Conservation (phyloP, 2,113 vertebrate species). For the Bagarius yarrelli region DNA sequence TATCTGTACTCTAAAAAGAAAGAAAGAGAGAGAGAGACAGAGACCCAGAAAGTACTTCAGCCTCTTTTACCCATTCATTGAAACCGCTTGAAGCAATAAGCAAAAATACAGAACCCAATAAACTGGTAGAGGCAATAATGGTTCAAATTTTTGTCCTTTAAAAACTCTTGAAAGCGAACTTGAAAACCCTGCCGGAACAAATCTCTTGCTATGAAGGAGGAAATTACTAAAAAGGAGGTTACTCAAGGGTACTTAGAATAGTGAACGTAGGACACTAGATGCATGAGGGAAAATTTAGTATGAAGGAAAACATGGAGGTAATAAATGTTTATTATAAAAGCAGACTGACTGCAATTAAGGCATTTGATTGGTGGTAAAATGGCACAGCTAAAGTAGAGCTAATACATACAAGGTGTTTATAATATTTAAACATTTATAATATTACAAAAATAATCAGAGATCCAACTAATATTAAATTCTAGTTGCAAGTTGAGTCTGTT, state of each 20-base stretch:
- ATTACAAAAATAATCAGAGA: no score
- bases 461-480: no score
- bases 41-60: not conserved
- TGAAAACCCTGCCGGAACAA: not conserved
- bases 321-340: no score
- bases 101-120: not conserved
- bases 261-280: not conserved
- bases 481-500: no score
- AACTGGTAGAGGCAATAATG: not conserved
- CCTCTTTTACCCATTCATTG: no score
- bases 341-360: no score
- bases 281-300: no score
- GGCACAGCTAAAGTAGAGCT: no score
- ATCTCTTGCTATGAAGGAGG: not conserved
- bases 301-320: no score
- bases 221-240: not conserved
- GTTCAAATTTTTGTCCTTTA: not conserved
- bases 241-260: not conserved
- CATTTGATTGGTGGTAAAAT: no score
- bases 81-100: not conserved
- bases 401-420: no score
- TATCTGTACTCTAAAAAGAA: not conserved
- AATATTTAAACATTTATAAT: no score
- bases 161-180: not conserved
- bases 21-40: not conserved